Base-by-base conservation (phyloP, 2,797 vertebrate species). In the Lutjanus argentimaculatus region DNA sequence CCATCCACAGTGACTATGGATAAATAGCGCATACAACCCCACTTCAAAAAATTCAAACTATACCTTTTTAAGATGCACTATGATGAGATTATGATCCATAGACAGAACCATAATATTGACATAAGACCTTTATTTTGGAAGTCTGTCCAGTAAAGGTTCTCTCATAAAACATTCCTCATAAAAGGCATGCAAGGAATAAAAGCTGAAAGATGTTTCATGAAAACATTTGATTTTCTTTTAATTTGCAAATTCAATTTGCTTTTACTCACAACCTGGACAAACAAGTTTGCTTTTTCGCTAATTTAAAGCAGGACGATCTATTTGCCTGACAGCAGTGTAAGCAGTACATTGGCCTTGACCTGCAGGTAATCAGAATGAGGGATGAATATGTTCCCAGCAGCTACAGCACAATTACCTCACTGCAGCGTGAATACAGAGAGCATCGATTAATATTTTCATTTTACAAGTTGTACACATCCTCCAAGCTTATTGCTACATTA, bases 321-420 rank as follows among this genome's bases (percentile, higher is more conserved):
- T 55, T 36, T 22, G 6, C 21, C 68, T 67, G 52, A 65, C 62
- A 55, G 53, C 40, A 13, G 59, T 5, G 10, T 15, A 7, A 11
- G 11, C n/a, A 17, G 45, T 51, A 40, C 46, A 1, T 17, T 46
- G 25, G 13, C 57, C 46, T 51, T 65, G 58, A 71, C 49, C 70
- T 45, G 65, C 67, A 69, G 52, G 48, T 49, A 56, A 55, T 71
- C 65, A 75, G 36, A 65, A 46, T 51, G 70, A 83, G 25, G 46
- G 53, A 73, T 80, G 42, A 22, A 51, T 65, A 64, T 59, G 53
- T 45, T 75, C 52, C 57, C 43, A 52, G 48, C 74, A 67, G 74
- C 62, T 69, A 67, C 70, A 25, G 48, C 25, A 71, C 52, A 75
- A 66, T 85, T 70, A 83, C 42, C 19, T 59, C 25, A 59, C 68